Conservation (phyloP, 2,888 invertebrate genomes). For the Iphiclides podalirius region DNA sequence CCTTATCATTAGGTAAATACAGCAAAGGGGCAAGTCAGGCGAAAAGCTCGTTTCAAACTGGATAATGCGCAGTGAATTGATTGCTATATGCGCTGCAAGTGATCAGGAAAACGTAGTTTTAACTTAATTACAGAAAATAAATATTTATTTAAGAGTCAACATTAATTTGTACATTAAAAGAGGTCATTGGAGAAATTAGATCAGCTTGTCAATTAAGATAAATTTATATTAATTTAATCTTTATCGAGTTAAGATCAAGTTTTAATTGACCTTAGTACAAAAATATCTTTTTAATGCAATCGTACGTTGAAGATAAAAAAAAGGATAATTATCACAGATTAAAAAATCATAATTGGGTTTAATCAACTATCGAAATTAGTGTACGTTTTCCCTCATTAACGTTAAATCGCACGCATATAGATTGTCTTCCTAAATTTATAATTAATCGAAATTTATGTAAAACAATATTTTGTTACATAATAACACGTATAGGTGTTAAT, state of each 20-base stretch:
- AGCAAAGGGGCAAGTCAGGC: too few species aligned
- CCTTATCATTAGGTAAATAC: not conserved
- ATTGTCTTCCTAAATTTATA: too few species aligned
- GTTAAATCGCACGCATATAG: too few species aligned
- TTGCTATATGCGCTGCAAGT: not conserved
- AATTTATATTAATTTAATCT: not conserved
- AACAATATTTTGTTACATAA: too few species aligned
- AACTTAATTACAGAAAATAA: not conserved
- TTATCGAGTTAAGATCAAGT: not conserved
- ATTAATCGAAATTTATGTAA: too few species aligned
- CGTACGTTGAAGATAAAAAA: too few species aligned
- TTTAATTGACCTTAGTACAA: not conserved
- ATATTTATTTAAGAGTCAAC: not conserved
- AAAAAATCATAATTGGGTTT: too few species aligned
- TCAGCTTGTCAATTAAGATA: slow-evolving; percentile 3
- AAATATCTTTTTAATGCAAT: not conserved
- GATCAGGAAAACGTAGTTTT: not conserved
- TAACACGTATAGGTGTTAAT: too few species aligned
- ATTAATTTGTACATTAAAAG: not conserved
- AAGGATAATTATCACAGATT: too few species aligned
- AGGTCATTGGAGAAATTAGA: not conserved
- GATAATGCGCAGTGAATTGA: not conserved
- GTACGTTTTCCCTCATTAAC: too few species aligned
- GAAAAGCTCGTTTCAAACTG: not conserved
- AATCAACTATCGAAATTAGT: too few species aligned